Base-by-base conservation (phyloP, 2,888 invertebrate genomes). In the Melanophora roralis region DNA sequence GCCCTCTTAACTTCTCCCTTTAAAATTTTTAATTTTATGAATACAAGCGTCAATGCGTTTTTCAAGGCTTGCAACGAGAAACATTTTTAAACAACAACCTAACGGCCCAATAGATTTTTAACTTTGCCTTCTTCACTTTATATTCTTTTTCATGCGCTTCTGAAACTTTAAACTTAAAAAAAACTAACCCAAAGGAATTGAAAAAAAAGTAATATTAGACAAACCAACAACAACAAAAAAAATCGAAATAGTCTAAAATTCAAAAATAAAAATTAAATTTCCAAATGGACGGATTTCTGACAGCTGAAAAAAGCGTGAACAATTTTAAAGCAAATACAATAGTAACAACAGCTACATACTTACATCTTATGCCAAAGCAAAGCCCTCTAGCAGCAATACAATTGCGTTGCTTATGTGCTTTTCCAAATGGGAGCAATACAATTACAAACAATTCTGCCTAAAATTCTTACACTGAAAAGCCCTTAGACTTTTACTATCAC, bases 231-330 rank as follows among this genome's bases (percentile, higher is more conserved):
- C 45, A 47, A 36, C 36, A 49, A 21, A 40, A 12, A 21, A 19
- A 38, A 43, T 34, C 40, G 11, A n/a, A 27, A 77, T 73, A 6
- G 38, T 60, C 32, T 27, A 36, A 57, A 59, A 65, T n/a, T n/a
- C 11, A 36, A 62, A 62, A 38, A 67, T 83, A 84, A 86, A 87
- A 88, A 87, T 87, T 85, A 85, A 86, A 83, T 83, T 83, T 83
- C 72, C 80, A 83, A 84, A 80, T 81, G 82, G 81, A 78, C 79
- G 83, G 82, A 80, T 83, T 83, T 84, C 78, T 85, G 83, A 84
- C 83, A 83, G 83, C 83, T 86, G 83, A 51, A 83, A 85, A 86
- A 83, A 86, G 86, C 87, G 86, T 85, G 86, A 85, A 86, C 84
- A 85, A 86, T 87, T 84, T 59, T 60, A 74, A 68, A 43, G 53